Percentiles rank a stretch among this genome's conserved stretches.
Conservation (phyloP, 2,888 invertebrate genomes). For the Germaria angustata region DNA sequence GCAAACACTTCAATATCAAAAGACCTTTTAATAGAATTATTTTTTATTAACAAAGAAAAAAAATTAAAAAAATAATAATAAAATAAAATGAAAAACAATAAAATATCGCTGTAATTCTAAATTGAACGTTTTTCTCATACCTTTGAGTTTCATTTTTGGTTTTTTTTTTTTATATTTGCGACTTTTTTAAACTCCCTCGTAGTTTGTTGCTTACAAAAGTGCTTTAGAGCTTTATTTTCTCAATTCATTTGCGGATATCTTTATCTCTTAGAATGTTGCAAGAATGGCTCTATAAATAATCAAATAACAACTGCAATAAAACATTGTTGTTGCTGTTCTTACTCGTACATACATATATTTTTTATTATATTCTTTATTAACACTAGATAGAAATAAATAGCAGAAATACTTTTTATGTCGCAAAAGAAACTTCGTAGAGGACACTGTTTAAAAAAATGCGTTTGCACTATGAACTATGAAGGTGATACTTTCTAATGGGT, state of each 20-base stretch:
- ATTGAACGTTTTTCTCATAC: neutral
- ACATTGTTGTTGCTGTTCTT: neutral
- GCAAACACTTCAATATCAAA: constrained; percentile 17
- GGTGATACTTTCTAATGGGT: too few species aligned
- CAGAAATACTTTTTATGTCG: too few species aligned
- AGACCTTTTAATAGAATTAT: constrained; percentile 3
- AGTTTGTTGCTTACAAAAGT: constrained; percentile 11
- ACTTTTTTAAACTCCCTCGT: neutral
- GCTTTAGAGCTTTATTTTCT: constrained; percentile 6
- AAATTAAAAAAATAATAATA: neutral
- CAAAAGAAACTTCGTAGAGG: too few species aligned
- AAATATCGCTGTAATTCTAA: neutral
- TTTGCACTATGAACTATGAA: too few species aligned
- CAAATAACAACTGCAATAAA: constrained; percentile 18
- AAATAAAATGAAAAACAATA: neutral
- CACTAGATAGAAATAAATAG: too few species aligned
- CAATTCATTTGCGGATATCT: constrained; percentile 3
- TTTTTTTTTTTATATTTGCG: constrained; percentile 11
- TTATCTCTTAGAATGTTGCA: constrained; percentile 2
- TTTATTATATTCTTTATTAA: too few species aligned
- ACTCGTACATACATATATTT: too few species aligned
- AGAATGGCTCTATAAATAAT: constrained; percentile 45
- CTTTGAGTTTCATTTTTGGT: neutral
- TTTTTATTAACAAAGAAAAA: neutral
- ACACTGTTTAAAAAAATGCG: too few species aligned